Base-by-base conservation (phyloP, 1,140 invertebrate species). In the Odontomachus brunneus region DNA sequence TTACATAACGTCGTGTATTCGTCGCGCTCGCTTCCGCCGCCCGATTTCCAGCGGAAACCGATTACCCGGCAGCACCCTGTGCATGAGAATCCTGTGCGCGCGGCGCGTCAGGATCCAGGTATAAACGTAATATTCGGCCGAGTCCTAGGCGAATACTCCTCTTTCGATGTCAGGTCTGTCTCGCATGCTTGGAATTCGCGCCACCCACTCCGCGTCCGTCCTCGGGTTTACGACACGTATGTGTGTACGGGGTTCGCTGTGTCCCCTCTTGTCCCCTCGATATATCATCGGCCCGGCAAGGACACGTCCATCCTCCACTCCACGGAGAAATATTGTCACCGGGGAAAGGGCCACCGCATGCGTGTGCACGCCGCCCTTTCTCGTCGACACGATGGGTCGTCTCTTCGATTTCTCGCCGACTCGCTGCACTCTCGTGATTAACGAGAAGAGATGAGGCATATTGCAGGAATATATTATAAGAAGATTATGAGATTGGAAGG, bases 121-220 rank as follows among this genome's bases (percentile, higher is more conserved):
- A 29, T 49, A 51, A 19, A 82, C 44, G 84, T 82, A 83, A 88
- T 71, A 76, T 55, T 72, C 66, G 29, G 44, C 3, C 22, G 33
- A 74, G 57, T 51, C 51, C 55, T 62, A 55, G 51, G 33, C 44
- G 72, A 48, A 12, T 73, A 51, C 59, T 59, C 73, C 73, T 65
- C 62, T 75, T 87, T 76, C 14, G 51, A 38, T 44, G 60, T 62
- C 60, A 60, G 84, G 88, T 88, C 80, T 75, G 55, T 63, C 65
- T 62, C 44, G 19, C 88, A 81, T 88, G 88, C 75, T 63, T 53
- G 55, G 84, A 89, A 88, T 88, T 59, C 66, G 60, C 55, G n/a
- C n/a, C n/a, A n/a, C n/a, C n/a, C n/a, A n/a, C n/a, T n/a, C n/a
- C n/a, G n/a, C n/a, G n/a, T n/a, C n/a, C n/a, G n/a, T 57, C 71